Percentiles rank a stretch among this genome's conserved stretches.
phyloP scores from a whole-genome alignment of 2,113 vertebrate genomes.

The Oryzias celebensis region DNA sequence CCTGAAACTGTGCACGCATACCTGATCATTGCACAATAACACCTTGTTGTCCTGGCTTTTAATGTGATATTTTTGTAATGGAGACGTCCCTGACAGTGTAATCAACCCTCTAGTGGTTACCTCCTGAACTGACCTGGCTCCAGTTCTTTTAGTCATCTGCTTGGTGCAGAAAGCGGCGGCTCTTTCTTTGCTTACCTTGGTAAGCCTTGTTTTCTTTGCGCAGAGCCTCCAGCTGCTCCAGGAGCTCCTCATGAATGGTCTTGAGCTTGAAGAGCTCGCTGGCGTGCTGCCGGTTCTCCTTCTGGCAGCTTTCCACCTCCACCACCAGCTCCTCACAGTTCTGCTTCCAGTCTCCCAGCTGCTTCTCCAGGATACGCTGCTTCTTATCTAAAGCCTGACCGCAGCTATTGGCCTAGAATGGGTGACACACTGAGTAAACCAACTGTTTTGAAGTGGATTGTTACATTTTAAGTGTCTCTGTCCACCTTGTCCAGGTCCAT shows the following conservation, averaged over 20 bases:
- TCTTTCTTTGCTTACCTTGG: constrained; percentile 65
- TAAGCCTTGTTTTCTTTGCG: constrained; percentile 78
- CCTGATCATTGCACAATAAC: too few species aligned
- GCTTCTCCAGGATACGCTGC: constrained; percentile 80
- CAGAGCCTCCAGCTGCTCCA: constrained; percentile 77
- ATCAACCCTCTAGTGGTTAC: too few species aligned
- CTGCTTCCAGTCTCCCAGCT: constrained; percentile 78
- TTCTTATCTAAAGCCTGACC: constrained; percentile 79
- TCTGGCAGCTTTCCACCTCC: constrained; percentile 80
- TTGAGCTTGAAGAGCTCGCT: constrained; percentile 81
- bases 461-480: background rate
- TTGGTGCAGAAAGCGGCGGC: background rate
- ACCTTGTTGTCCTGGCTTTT: too few species aligned
- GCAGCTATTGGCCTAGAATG: constrained; percentile 63
- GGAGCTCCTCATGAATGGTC: constrained; percentile 74
- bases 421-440: background rate
- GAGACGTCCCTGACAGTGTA: too few species aligned
- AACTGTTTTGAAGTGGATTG: background rate
- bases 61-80: too few species aligned
- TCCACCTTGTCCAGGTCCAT: constrained; percentile 81
- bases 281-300: constrained; percentile 75
- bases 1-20: too few species aligned
- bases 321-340: constrained; percentile 78
- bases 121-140: too few species aligned
- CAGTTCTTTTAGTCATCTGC: too few species aligned